Conservation (phyloP, 2,113 vertebrate genomes). For the Anguilla japonica region DNA sequence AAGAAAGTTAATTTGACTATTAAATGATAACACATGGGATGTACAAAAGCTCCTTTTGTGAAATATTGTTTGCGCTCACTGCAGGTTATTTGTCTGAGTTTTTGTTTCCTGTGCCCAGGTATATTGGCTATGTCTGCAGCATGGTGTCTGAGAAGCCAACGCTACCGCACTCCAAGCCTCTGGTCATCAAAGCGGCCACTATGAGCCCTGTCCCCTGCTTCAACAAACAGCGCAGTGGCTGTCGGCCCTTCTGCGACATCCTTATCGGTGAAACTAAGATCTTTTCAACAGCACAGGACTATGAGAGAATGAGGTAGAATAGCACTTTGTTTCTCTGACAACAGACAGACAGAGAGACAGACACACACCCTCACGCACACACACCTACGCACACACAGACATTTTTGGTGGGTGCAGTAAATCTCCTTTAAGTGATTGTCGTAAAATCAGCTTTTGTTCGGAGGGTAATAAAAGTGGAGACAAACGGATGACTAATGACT, state of each 20-base stretch:
- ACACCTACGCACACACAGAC: neutral
- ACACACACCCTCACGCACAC: neutral
- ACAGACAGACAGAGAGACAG: neutral
- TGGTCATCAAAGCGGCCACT: slow-evolving; percentile 85
- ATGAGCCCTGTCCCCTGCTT: slow-evolving; percentile 93
- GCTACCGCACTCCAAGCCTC: slow-evolving; percentile 88
- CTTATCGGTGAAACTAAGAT: slow-evolving; percentile 95
- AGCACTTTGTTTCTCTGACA: neutral
- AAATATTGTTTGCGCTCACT: neutral
- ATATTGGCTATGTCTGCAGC: slow-evolving; percentile 94
- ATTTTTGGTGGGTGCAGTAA: neutral
- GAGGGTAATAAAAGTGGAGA: neutral
- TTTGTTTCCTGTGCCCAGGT: slow-evolving; percentile 67
- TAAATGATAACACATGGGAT: neutral
- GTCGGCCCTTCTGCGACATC: slow-evolving; percentile 94
- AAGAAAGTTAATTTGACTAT: no score
- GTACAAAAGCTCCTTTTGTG: neutral
- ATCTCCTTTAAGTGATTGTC: neutral
- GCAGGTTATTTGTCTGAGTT: neutral
- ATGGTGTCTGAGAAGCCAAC: slow-evolving; percentile 92
- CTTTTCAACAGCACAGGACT: slow-evolving; percentile 90
- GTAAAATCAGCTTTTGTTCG: neutral
- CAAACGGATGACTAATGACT: neutral
- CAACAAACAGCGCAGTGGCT: slow-evolving; percentile 97
- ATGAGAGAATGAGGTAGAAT: slow-evolving; percentile 94